A percentile compares a stretch with the other conserved stretches of the same genome.
Conservation (phyloP, 2,888 invertebrate species). For the Drosophila merina region DNA sequence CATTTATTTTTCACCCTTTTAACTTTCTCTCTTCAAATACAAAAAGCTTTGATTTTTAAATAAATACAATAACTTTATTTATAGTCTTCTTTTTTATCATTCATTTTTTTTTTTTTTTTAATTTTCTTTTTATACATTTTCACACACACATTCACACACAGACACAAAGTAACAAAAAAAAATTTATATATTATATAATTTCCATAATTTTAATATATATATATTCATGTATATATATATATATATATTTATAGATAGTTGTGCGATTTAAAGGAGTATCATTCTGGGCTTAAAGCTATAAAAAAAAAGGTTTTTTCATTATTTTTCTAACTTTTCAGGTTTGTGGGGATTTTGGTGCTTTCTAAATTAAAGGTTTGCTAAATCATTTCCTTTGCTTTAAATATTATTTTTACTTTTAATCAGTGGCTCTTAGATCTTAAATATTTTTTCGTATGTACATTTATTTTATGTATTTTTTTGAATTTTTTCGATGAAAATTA, state of each 20-base stretch:
- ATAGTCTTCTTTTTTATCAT: conserved; percentile 54
- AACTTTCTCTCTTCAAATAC: background rate
- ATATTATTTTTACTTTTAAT: conserved; percentile 4
- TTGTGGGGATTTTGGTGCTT: conserved; percentile 24
- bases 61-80: conserved; percentile 74
- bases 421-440: conserved; percentile 8
- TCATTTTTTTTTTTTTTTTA: conserved; percentile 9
- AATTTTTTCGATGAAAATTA: background rate
- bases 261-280: conserved; percentile 45
- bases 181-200: conserved; percentile 8
- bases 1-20: background rate
- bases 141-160: conserved; percentile 22
- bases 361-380: background rate
- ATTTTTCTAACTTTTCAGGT: conserved; percentile 15
- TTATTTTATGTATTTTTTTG: background rate
- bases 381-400: background rate
- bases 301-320: conserved; percentile 28
- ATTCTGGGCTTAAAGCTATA: conserved; percentile 34
- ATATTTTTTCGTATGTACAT: conserved; percentile 13
- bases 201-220: conserved; percentile 3
- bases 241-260: conserved; percentile 28
- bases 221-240: background rate
- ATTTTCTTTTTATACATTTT: too few species aligned
- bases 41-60: conserved; percentile 33
- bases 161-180: conserved; percentile 45